A percentile compares a stretch with the other conserved stretches of the same genome.
Conservation (phyloP, 2,888 invertebrate species). For the Prosapia bicincta region DNA sequence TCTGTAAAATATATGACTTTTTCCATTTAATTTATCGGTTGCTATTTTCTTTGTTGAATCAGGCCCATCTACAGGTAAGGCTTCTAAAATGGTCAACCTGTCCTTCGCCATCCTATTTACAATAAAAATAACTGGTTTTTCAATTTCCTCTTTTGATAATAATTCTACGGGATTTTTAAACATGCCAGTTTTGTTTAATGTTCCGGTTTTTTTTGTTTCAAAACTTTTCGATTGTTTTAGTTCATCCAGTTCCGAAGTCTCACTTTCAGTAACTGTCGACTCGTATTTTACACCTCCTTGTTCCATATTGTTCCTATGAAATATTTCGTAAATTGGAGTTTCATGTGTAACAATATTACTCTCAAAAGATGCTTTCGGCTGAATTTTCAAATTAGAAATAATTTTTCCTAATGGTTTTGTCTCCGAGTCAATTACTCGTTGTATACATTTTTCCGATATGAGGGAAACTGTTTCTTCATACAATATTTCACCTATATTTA, state of each 20-base stretch:
- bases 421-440: no score
- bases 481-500: neutral
- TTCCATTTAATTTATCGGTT: neutral
- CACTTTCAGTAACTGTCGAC: neutral
- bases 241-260: no score
- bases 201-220: neutral
- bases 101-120: neutral
- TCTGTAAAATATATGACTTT: neutral
- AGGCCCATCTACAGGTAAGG: neutral
- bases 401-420: no score
- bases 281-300: neutral
- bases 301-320: no score
- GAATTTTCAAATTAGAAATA: no score
- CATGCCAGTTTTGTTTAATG: neutral
- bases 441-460: neutral
- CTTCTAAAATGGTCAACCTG: neutral
- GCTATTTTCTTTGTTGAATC: neutral
- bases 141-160: neutral
- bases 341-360: no score
- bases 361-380: no score
- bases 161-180: neutral
- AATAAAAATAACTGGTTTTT: neutral
- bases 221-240: neutral
- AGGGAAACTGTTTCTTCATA: neutral
- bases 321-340: no score